Evolutionary conservation across 2,113 vertebrate genomes (phyloP), one percentile per base, ranked within the genome.

Genomic region (Hucho hucho): DNA sequence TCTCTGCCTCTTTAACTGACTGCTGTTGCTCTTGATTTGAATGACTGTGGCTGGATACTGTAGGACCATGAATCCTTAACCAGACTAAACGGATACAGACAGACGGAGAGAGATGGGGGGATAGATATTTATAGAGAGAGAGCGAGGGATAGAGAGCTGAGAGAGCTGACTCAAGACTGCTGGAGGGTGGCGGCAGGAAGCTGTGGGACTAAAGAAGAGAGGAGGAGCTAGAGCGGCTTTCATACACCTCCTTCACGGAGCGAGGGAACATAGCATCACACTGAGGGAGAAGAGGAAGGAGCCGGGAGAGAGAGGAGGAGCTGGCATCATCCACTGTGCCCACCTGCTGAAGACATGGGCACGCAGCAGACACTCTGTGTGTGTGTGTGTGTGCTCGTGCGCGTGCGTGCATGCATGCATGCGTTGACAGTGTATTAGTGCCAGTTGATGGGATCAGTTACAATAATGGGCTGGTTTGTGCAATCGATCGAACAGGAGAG

Each of bases 381-480:
- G 90, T 94, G 73, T 96, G 96, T 96, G 26, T 85, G 93, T 82
- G 70, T 73, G 59, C 61, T 77, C 81, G 79, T 68, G 83, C 4
- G 76, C 69, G 43, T n/a, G 56, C 14, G 1, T 58, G 53, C 14
- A 1, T 49, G 47, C 4, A 12, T 49, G 47, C 4, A 0, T 53
- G 47, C 13, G 47, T 14, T 25, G 24, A 28, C 14, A 56, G 37
- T 68, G 53, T 43, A 22, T 49, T 16, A 12, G 32, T 56, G 69
- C 18, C 79, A 97, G 96, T 70, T 22, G 18, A 59, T 59, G 58
- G 58, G 58, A 22, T 61, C 58, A 61, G 58, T 61, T 61, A n/a
- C 18, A 22, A 32, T 12, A 66, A 29, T 29, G 64, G 64, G 25
- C 14, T 66, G 25, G 24, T 66, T 16, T 24, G 9, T 66, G 64